Evolutionary conservation across 1,140 invertebrate genomes (phyloP).

Genomic region (Chymomyza costata): DNA sequence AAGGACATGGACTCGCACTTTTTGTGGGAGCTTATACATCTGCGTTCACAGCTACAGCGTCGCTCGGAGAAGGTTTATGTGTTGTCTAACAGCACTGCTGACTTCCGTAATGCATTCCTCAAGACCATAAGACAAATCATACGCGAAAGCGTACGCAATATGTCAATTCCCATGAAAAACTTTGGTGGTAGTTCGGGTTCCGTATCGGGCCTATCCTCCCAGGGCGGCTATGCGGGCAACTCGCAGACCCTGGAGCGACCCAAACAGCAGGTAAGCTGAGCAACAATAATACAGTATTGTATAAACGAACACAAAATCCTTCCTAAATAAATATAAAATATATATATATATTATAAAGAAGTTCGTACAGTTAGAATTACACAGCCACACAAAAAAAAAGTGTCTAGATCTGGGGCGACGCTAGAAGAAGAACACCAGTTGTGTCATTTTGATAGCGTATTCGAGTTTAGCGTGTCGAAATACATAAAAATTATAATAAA

Average conservation of each 20-base stretch:
- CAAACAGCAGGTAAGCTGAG: conserved; percentile 76
- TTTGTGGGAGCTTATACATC: conserved; percentile 97
- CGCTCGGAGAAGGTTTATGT: conserved; percentile 98
- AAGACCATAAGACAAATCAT: conserved; percentile 98
- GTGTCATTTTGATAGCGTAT: too few relatives aligned
- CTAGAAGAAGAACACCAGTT: too few relatives aligned
- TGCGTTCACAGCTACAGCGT: conserved; percentile 93
- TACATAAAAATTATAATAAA: too few relatives aligned
- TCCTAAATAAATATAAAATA: neutral
- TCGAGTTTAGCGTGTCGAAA: too few relatives aligned
- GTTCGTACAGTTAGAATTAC: too few relatives aligned
- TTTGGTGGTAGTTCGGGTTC: conserved; percentile 76
- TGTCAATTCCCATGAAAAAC: conserved; percentile 91
- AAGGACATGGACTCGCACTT: conserved; percentile 96
- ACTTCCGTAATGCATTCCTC: conserved; percentile 96
- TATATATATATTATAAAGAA: too few relatives aligned
- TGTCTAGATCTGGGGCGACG: too few relatives aligned
- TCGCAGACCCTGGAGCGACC: conserved; percentile 80
- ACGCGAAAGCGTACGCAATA: conserved; percentile 94
- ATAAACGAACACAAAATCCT: neutral
- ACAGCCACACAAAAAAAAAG: too few relatives aligned
- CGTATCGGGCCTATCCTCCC: conserved; percentile 61
- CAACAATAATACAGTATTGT: neutral
- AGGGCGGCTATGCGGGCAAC: conserved; percentile 75
- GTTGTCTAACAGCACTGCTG: conserved; percentile 95